These are phyloP conservation scores for Chlamydotis undulata DNA, from an alignment of 2,113 vertebrate genomes.

Conservation along the genomic window DNA sequence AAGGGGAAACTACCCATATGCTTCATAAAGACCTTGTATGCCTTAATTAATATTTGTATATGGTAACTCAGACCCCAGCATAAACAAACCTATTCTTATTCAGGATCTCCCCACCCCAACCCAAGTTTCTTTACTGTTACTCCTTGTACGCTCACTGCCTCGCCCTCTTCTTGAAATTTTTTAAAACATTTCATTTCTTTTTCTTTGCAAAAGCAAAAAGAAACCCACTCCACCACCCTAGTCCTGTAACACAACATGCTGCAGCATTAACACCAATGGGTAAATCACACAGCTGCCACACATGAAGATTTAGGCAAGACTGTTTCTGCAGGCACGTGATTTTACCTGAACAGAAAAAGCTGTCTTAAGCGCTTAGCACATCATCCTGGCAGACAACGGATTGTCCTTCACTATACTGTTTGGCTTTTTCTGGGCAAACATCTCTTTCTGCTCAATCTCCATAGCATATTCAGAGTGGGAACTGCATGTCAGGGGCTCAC, in stretches of 20 bases:
- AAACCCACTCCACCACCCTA: not conserved
- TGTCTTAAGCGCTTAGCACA: not conserved
- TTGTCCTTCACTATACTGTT: not conserved
- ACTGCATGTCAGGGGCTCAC: not conserved
- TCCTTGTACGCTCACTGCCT: not conserved
- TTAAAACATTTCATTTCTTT: not conserved
- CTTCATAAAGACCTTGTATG: not conserved
- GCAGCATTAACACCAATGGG: not conserved
- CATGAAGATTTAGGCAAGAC: not conserved
- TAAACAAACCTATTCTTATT: not conserved
- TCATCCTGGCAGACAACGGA: not conserved
- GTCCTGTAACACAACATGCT: rapidly evolving
- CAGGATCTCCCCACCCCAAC: not conserved
- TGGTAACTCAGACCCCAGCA: not conserved
- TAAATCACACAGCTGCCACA: not conserved
- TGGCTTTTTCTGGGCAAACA: not conserved
- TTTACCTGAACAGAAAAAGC: not conserved
- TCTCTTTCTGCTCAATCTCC: not conserved
- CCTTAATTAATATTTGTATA: not conserved
- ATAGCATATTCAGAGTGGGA: not conserved
- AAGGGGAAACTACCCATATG: not conserved
- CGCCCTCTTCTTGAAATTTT: not conserved
- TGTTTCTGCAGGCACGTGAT: not conserved
- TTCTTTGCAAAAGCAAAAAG: not conserved
- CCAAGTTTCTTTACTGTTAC: not conserved